Conservation (phyloP, 37 sponge, comb jelly and placozoan genomes). For the Halisarca cf. caerulea region DNA sequence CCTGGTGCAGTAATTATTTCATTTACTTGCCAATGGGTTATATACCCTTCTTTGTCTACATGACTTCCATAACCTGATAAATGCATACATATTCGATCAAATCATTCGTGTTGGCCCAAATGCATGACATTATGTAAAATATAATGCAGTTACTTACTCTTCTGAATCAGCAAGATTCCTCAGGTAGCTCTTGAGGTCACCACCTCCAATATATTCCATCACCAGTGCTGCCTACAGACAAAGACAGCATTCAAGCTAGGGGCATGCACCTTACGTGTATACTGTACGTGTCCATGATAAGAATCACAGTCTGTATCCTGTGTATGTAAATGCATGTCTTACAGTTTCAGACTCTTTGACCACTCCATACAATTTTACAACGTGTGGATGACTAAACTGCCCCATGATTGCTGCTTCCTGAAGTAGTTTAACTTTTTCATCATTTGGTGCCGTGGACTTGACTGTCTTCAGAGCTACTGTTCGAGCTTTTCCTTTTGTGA, state of each 20-base stretch:
- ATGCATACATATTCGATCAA: no score
- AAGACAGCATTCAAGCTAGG: background rate
- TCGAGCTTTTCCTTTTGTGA: background rate
- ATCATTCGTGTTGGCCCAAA: no score
- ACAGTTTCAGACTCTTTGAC: background rate
- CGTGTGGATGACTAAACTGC: slow-evolving; percentile 7
- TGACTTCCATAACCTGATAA: no score
- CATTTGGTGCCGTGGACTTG: slow-evolving; percentile 14
- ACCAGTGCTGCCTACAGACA: background rate
- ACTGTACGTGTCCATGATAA: background rate
- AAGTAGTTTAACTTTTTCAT: slow-evolving; percentile 2
- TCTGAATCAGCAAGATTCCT: background rate
- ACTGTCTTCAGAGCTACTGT: slow-evolving; percentile 20
- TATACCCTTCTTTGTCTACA: no score
- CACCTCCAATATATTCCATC: background rate
- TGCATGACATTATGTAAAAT: no score
- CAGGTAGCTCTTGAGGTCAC: background rate
- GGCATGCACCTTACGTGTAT: background rate
- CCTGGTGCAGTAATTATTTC: no score
- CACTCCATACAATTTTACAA: slow-evolving; percentile 1
- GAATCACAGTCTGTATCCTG: background rate
- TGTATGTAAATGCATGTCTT: background rate
- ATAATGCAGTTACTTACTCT: background rate
- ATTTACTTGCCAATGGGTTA: no score
- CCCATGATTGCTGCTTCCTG: slow-evolving; percentile 23